A percentile compares a stretch with the other conserved stretches of the same genome.
Conservation (phyloP, 2,113 vertebrate genomes). For the Syngnathoides biaculeatus region DNA sequence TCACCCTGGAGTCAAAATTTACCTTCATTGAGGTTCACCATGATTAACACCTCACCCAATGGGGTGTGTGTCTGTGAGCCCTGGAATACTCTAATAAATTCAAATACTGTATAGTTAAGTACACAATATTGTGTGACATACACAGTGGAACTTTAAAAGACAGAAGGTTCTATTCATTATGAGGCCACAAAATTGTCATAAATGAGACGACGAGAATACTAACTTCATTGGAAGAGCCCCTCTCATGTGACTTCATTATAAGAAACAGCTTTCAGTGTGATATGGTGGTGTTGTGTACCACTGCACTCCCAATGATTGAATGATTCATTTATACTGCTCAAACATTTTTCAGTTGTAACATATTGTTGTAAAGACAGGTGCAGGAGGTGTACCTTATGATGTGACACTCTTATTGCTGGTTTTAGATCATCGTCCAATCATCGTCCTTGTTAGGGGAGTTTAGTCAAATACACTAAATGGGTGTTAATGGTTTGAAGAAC, state of each 20-base stretch:
- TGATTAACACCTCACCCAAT: slow-evolving; percentile 59
- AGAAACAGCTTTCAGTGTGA: not conserved
- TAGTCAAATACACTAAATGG: slow-evolving; percentile 19
- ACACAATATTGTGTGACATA: not conserved
- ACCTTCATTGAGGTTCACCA: slow-evolving; percentile 46
- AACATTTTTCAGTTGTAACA: no score
- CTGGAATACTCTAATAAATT: not conserved
- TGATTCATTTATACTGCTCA: not conserved
- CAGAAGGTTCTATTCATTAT: not conserved
- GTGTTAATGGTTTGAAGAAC: slow-evolving; percentile 42
- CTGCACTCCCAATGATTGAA: not conserved
- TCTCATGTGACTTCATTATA: not conserved
- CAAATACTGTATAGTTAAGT: not conserved
- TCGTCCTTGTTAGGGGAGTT: slow-evolving; percentile 9
- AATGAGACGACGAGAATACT: not conserved
- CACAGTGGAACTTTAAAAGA: slow-evolving; percentile 2
- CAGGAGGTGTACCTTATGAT: no score
- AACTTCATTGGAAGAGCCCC: not conserved
- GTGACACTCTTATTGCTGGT: not conserved
- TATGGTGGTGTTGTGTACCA: not conserved
- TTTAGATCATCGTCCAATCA: slow-evolving; percentile 15
- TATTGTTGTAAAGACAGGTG: not conserved
- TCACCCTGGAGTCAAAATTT: slow-evolving; percentile 33
- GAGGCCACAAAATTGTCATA: slow-evolving; percentile 1
- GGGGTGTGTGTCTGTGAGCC: not conserved